Evolutionary conservation across 2,888 invertebrate genomes (phyloP), one percentile per base, ranked within the genome.

Genomic region (Tachystola acroxantha): DNA sequence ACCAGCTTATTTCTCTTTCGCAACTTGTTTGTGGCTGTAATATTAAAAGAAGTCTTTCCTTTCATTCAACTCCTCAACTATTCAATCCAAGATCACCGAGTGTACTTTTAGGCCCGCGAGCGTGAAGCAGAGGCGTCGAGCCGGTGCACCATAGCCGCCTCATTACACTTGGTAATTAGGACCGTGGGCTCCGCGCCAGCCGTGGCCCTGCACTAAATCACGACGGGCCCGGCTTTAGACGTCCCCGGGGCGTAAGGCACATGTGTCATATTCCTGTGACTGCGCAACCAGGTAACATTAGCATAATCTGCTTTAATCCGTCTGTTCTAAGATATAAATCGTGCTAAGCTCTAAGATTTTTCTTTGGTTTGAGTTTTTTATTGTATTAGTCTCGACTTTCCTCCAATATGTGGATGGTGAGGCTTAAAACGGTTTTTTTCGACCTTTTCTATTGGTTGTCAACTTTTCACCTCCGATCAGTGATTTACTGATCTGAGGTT

Each of bases 121-220:
- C n/a, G 16, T 6, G 1, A 10, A 25, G 54, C 50, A 53, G 55
- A 55, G 59, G 60, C 64, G 65, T 64, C 62, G 22, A 48, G 43
- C 37, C 38, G 60, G 64, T 61, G 65, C 55, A 45, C 51, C 49
- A 53, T 56, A 53, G 54, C 56, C 67, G 60, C 61, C 71, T 81
- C 78, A 85, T 84, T 84, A 81, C 78, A 80, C 74, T 81, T 82
- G 79, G 74, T 84, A 84, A 86, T 85, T 80, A 81, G 73, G 64
- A 50, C 73, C 71, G 80, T 77, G 72, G 78, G 79, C 68, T 61
- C 73, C 57, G 65, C 63, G 66, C 62, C 16, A 6, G 65, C 57
- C 44, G 54, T 67, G 64, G 68, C 65, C 70, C 76, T 74, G 76
- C 73, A 79, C 78, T 81, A 78, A 74, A 84, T 82, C 78, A 81